These are phyloP conservation scores for Gopherus flavomarginatus DNA, from an alignment of 2,113 vertebrate species.

Conservation along the genomic window DNA sequence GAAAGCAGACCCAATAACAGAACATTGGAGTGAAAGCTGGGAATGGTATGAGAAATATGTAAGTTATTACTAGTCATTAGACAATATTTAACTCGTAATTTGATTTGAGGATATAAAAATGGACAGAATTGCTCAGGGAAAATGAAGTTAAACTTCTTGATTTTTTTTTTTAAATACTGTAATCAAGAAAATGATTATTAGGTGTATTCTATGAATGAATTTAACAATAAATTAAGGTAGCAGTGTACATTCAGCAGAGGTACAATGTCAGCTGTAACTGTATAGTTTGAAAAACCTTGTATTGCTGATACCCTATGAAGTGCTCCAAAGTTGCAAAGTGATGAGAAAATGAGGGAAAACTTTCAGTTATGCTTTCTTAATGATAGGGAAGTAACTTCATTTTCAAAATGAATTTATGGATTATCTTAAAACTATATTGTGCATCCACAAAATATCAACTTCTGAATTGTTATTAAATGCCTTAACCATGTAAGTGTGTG, in stretches of 20 bases:
- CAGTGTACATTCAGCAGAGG: not conserved
- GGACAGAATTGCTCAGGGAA: no score
- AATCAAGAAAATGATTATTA: constrained; percentile 48
- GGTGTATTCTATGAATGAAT: not conserved
- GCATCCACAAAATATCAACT: not conserved
- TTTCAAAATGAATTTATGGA: not conserved
- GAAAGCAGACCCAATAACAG: not conserved
- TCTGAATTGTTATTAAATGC: not conserved
- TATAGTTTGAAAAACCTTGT: not conserved
- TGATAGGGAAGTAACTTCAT: not conserved
- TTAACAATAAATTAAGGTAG: not conserved
- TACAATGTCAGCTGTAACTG: not conserved
- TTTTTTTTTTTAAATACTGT: not conserved
- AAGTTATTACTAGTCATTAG: not conserved
- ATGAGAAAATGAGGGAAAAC: not conserved
- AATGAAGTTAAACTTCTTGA: not conserved
- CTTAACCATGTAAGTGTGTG: not conserved
- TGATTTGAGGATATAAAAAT: not conserved
- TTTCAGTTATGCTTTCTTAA: not conserved
- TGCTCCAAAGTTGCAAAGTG: not conserved
- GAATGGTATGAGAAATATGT: not conserved
- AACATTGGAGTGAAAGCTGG: not conserved
- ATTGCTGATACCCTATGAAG: not conserved
- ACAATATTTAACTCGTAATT: not conserved
- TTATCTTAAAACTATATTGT: not conserved